phyloP scores from a whole-genome alignment of 2,113 vertebrate species.

The Haemorhous mexicanus region DNA sequence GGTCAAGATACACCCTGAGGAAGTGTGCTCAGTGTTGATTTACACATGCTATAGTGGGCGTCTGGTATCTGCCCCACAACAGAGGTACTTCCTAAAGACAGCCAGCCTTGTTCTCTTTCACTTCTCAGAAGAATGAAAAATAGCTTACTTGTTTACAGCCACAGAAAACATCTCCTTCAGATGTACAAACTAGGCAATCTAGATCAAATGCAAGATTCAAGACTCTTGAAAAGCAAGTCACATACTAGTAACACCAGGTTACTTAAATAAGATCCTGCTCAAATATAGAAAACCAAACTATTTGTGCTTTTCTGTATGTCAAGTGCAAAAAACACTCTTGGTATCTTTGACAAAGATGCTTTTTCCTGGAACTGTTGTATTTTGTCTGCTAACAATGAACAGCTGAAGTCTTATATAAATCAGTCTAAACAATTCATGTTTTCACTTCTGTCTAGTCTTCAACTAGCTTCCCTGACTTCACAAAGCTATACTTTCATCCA shows the following conservation, averaged over 20 bases:
- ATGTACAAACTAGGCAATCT: background rate
- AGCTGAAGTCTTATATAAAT: background rate
- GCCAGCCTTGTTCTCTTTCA: background rate
- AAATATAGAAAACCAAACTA: background rate
- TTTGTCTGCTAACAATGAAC: background rate
- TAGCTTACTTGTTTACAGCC: background rate
- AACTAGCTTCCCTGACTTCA: background rate
- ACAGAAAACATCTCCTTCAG: background rate
- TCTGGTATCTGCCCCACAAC: background rate
- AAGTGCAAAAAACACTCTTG: background rate
- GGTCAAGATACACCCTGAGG: background rate
- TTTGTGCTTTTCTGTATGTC: background rate
- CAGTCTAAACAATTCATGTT: background rate
- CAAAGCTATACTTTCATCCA: background rate
- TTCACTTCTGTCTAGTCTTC: background rate
- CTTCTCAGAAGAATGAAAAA: background rate
- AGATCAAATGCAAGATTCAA: background rate
- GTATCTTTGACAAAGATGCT: background rate
- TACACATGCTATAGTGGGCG: rapidly evolving
- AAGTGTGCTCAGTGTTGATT: background rate
- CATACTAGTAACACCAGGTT: background rate
- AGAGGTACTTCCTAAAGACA: background rate
- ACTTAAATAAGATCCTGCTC: background rate
- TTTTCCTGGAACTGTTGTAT: background rate
- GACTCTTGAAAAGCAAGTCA: background rate